phyloP scores from a whole-genome alignment of 2,113 vertebrate genomes.

The Acrocephalus arundinaceus region DNA sequence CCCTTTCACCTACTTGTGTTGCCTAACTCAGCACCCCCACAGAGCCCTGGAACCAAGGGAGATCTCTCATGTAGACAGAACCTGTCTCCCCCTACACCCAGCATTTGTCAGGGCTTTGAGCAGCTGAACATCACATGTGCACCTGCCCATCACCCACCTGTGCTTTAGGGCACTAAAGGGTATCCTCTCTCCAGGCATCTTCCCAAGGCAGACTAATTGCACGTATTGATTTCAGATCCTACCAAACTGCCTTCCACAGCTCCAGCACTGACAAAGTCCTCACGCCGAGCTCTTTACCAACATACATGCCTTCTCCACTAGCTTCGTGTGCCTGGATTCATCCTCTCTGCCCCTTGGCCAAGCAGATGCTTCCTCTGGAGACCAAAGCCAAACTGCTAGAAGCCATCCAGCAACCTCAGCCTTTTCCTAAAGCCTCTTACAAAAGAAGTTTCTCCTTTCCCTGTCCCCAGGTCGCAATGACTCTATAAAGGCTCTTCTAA shows the following conservation, averaged over 20 bases:
- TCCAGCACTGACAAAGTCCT: neutral
- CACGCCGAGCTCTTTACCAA: neutral
- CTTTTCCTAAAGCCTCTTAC: neutral
- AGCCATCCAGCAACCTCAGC: neutral
- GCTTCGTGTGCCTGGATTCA: neutral
- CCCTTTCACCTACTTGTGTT: neutral
- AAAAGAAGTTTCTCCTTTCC: neutral
- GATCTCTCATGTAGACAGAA: rapidly evolving
- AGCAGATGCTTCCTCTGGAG: neutral
- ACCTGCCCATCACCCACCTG: neutral
- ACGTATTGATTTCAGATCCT: neutral
- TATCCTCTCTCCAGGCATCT: neutral
- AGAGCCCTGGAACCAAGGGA: neutral
- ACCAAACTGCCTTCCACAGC: neutral
- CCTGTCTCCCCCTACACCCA: neutral
- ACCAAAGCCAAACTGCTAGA: neutral
- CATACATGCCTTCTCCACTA: neutral
- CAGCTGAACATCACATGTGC: neutral
- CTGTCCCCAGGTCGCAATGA: neutral
- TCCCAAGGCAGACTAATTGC: neutral
- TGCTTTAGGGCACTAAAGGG: neutral
- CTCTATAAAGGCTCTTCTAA: neutral
- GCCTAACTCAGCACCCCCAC: neutral
- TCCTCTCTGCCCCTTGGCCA: neutral
- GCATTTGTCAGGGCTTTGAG: neutral